Percentiles rank a stretch among this genome's conserved stretches.
Evolutionary conservation across 2,888 invertebrate species (phyloP).

Genomic region (Erebia palarica): DNA sequence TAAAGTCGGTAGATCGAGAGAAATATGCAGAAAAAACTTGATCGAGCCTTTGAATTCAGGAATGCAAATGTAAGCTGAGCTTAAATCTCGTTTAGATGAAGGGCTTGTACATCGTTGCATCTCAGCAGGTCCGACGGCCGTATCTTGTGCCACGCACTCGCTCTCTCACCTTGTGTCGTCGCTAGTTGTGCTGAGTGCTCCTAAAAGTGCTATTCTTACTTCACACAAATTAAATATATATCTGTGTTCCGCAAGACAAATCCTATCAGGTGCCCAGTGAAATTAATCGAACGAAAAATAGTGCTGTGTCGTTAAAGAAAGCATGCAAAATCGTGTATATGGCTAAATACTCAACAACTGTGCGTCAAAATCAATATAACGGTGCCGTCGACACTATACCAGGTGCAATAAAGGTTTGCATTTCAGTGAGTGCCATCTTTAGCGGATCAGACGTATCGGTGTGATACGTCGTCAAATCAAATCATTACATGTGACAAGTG

Average conservation of each 20-base stretch:
- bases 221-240: constrained; percentile 52
- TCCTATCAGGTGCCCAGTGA: constrained; percentile 81
- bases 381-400: constrained; percentile 81
- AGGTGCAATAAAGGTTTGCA: constrained; percentile 81
- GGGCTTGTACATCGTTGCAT: constrained; percentile 38
- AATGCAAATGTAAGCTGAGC: constrained; percentile 21
- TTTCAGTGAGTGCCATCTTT: constrained; percentile 83
- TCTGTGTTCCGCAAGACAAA: constrained; percentile 62
- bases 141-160: constrained; percentile 70
- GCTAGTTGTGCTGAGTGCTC: constrained; percentile 79
- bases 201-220: constrained; percentile 73
- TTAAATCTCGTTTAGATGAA: background rate
- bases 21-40: constrained; percentile 25
- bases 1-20: background rate
- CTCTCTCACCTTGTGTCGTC: constrained; percentile 81
- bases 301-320: constrained; percentile 80
- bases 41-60: constrained; percentile 21
- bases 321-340: constrained; percentile 83
- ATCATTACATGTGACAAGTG: constrained; percentile 88
- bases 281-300: constrained; percentile 77
- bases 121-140: constrained; percentile 37
- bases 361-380: constrained; percentile 81
- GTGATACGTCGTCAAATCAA: no score
- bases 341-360: constrained; percentile 82
- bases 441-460: no score